Evolutionary conservation across 92 coral and sea anemone genomes (phyloP).

Genomic region (Muricea muricata): DNA sequence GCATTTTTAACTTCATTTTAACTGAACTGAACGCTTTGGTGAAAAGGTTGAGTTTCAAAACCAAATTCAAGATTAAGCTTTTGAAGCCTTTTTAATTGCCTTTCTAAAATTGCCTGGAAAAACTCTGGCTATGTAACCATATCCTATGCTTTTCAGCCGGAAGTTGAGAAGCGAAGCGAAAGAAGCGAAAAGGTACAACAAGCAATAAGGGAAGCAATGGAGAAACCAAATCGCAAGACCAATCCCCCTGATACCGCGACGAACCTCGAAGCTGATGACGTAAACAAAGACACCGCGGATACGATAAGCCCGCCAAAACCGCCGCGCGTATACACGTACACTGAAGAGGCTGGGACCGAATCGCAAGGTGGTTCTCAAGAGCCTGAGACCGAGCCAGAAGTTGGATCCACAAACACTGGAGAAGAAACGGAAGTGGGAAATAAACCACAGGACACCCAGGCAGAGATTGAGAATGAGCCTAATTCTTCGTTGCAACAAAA

Average conservation of each 20-base stretch:
- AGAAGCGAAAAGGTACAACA: slow-evolving; percentile 36
- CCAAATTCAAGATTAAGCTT: no score
- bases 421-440: background rate
- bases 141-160: background rate
- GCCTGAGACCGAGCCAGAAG: background rate
- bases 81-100: no score
- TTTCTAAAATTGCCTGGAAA: no score
- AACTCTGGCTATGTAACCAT: no score
- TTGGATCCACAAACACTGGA: background rate
- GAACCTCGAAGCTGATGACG: background rate
- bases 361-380: background rate
- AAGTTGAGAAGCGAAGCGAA: slow-evolving; percentile 42
- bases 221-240: slow-evolving; percentile 39
- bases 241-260: background rate
- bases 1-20: no score
- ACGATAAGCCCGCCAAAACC: slow-evolving; percentile 39
- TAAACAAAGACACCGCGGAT: background rate
- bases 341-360: background rate
- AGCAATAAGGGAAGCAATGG: slow-evolving; percentile 39
- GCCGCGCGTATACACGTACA: slow-evolving; percentile 25
- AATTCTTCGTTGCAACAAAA: slow-evolving; percentile 28
- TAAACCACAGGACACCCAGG: background rate
- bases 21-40: no score
- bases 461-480: background rate
- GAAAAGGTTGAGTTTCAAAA: no score